Conservation (phyloP, 2,113 vertebrate genomes). For the Nettapus auritus region DNA sequence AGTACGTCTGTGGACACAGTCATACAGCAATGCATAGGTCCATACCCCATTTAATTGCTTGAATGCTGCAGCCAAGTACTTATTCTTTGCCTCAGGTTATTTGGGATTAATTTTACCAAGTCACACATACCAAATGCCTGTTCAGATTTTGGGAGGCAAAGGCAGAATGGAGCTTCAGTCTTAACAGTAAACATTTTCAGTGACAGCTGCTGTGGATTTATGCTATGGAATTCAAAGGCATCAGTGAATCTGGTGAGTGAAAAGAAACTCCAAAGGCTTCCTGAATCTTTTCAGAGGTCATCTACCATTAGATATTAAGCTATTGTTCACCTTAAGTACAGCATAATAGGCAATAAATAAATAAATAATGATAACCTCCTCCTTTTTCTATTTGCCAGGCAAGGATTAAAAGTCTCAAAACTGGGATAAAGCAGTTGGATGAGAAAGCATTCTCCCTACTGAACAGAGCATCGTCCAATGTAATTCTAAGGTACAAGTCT, state of each 20-base stretch:
- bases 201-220: neutral
- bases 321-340: neutral
- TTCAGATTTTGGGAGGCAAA: neutral
- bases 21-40: fast-evolving
- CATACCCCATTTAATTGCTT: neutral
- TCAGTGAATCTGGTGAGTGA: neutral
- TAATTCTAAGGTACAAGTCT: neutral
- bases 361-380: neutral
- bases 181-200: neutral
- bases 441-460: neutral
- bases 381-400: neutral
- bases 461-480: fast-evolving
- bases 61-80: neutral
- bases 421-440: neutral
- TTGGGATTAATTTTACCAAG: neutral
- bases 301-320: neutral
- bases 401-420: neutral
- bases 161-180: neutral
- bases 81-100: neutral
- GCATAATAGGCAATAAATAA: neutral
- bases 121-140: neutral
- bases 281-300: neutral
- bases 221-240: neutral
- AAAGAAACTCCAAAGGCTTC: neutral
- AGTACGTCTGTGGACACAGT: no score